Conservation (phyloP, 2,113 vertebrate genomes). For the Gymnogyps californianus region DNA sequence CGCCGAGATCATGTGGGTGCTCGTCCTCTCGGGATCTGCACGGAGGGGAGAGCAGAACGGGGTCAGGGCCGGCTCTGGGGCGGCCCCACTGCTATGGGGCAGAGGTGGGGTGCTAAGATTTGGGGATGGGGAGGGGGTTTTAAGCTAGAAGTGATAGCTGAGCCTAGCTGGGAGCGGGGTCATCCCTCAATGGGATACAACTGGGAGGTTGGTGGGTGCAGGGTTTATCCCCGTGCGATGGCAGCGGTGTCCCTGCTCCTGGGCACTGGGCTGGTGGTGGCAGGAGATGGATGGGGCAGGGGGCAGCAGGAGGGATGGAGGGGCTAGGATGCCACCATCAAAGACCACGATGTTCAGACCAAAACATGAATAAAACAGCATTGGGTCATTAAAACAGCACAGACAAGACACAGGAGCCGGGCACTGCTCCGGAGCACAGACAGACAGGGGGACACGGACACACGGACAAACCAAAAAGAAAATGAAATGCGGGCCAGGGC, state of each 20-base stretch:
- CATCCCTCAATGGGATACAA: not conserved
- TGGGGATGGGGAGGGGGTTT: not conserved
- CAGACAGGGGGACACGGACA: not conserved
- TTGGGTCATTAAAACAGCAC: not conserved
- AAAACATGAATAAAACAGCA: not conserved
- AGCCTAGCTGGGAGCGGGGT: not conserved
- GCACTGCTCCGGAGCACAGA: not conserved
- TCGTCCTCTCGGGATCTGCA: constrained; percentile 90
- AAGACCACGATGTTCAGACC: not conserved
- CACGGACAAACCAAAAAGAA: constrained; percentile 45
- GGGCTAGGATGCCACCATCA: not conserved
- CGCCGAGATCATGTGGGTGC: constrained; percentile 96
- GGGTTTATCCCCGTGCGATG: not conserved
- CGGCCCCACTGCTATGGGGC: not conserved
- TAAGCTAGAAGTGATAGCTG: not conserved
- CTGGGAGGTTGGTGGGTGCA: rapidly evolving
- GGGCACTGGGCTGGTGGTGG: not conserved
- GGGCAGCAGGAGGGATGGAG: not conserved
- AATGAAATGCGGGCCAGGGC: not conserved
- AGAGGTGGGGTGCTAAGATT: not conserved
- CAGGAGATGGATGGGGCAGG: not conserved
- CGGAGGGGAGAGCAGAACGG: not conserved
- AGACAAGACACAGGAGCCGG: not conserved
- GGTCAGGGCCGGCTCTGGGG: not conserved
- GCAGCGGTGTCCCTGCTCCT: rapidly evolving